Percentiles rank a stretch among this genome's conserved stretches.
Conservation (phyloP, 2,113 vertebrate species). For the Hiodon alosoides region DNA sequence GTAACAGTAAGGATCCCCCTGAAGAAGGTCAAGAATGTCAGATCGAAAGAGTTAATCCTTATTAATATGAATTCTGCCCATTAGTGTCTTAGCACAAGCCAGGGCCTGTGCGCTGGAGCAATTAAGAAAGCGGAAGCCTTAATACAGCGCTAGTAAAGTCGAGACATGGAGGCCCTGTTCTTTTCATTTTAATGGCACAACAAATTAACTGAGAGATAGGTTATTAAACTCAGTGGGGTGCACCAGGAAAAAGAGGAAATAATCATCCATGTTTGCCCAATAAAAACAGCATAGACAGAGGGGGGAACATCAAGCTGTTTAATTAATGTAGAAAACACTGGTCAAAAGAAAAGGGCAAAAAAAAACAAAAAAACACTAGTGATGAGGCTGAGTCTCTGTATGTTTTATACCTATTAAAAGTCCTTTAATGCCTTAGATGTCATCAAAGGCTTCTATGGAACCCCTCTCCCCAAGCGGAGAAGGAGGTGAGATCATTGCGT, state of each 20-base stretch:
- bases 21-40: constrained; percentile 25
- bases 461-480: neutral
- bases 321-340: neutral
- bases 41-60: constrained; percentile 10
- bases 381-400: neutral
- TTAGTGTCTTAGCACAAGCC: neutral
- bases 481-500: constrained; percentile 1
- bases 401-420: constrained; percentile 7
- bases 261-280: neutral
- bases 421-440: neutral
- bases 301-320: constrained; percentile 3
- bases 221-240: constrained; percentile 7
- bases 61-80: constrained; percentile 5
- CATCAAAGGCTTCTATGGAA: neutral
- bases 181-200: constrained; percentile 13
- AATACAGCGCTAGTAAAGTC: constrained; percentile 5
- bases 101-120: neutral
- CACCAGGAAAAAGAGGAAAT: neutral
- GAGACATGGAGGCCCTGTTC: constrained; percentile 4
- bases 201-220: constrained; percentile 21
- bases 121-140: constrained; percentile 8
- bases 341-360: neutral
- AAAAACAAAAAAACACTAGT: no score
- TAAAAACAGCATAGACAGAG: constrained; percentile 12
- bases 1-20: neutral